Base-by-base conservation (phyloP, 2,797 vertebrate species). In the Champsocephalus gunnari region DNA sequence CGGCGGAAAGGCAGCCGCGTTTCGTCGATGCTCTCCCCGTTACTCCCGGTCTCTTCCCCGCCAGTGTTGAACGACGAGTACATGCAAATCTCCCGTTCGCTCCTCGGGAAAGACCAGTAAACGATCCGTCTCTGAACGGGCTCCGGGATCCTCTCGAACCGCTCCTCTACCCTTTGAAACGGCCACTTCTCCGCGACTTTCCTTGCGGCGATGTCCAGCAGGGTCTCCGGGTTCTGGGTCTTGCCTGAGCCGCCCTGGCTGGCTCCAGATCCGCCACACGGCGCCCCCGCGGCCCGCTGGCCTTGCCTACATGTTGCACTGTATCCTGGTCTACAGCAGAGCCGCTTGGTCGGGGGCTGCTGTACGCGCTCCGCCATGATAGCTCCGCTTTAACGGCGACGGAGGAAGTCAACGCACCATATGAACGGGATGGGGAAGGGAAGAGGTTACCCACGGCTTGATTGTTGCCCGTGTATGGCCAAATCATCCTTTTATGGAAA, bases 321-420 rank as follows among this genome's bases (percentile, higher is more conserved):
- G 87, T 96, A 97, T 77, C 97, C 97, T 83, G 96, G 95, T 94
- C 97, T 92, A 93, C 96, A 98, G 96, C 97, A 99, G 84, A 97
- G 96, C 95, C 97, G 96, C 94, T 99, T 99, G 87, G 96, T 96
- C 78, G 95, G 94, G 91, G 97, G 97, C 95, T 96, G 96, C 94
- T 97, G 97, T 87, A 93, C 96, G 93, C 96, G 97, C 96, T 98
- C 97, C 97, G 97, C 97, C 97, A 98, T 99, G 96, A 96, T 97
- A 96, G 96, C 96, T 95, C 96, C 95, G 95, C 96, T 83, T 79
- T 95, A 96, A 94, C 96, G 91, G 95, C 90, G 86, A 94, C 93
- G 92, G 96, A 95, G 96, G 96, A 97, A 98, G 97, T 98, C 94
- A 93, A 91, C 88, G 93, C 94, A 96, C 90, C 94, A 95, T 96